A percentile compares a stretch with the other conserved stretches of the same genome.
These are phyloP conservation scores for Incurvaria masculella DNA, from an alignment of 2,888 invertebrate species.

Conservation along the genomic window DNA sequence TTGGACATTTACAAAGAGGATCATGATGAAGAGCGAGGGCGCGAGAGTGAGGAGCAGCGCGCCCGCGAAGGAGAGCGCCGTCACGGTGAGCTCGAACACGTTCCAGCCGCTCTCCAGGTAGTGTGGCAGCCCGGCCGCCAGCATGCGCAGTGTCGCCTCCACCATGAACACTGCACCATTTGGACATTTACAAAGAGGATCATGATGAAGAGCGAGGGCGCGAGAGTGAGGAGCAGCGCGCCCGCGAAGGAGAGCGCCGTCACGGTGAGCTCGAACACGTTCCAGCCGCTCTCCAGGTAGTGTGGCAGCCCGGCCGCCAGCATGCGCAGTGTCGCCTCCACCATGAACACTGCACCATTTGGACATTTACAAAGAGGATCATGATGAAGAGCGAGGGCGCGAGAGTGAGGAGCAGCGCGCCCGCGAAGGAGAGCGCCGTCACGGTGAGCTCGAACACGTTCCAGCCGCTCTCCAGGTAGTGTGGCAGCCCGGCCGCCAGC, in stretches of 20 bases:
- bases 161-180: constrained; percentile 68
- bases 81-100: constrained; percentile 71
- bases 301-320: constrained; percentile 67
- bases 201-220: constrained; percentile 66
- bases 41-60: constrained; percentile 64
- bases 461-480: constrained; percentile 81
- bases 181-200: too few relatives aligned
- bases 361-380: constrained; percentile 69
- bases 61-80: constrained; percentile 64
- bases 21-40: constrained; percentile 67
- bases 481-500: constrained; percentile 65
- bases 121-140: constrained; percentile 66
- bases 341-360: constrained; percentile 67
- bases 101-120: constrained; percentile 86
- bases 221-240: constrained; percentile 62
- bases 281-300: constrained; percentile 83
- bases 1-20: too few relatives aligned
- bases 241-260: constrained; percentile 67
- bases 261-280: constrained; percentile 72
- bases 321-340: constrained; percentile 71
- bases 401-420: constrained; percentile 64
- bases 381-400: constrained; percentile 67
- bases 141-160: constrained; percentile 70
- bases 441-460: constrained; percentile 76
- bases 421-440: constrained; percentile 64